Evolutionary conservation across 2,888 invertebrate species (phyloP), one percentile per base, ranked within the genome.

Genomic region (Pterostichus madidus): DNA sequence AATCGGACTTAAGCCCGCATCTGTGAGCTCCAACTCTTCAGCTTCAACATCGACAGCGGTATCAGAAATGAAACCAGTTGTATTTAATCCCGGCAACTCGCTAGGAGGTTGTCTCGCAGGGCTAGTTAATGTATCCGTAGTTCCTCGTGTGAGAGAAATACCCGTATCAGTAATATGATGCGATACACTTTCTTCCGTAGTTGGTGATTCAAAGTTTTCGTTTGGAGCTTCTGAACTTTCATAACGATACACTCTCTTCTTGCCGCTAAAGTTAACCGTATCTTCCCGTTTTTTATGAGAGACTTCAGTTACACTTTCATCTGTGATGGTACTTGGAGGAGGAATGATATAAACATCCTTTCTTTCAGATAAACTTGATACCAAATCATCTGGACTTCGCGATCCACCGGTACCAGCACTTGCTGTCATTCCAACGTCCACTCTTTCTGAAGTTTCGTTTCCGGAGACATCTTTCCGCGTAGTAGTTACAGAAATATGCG

Each of bases 91-190:
- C 24, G 88, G 88, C 24, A 89, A 85, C 31, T 87, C 86, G 64
- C 87, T 89, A 17, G 88, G 87, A n/a, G 88, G 87, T 80, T 89
- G 89, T 68, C 88, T 87, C 10, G 89, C 88, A 8, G 90, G 89
- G 85, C 91, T 91, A 2, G 91, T 91, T 68, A 89, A 86, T 3
- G 90, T 90, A 76, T 90, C 91, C 24, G 91, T 91, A 17, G 89
- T 90, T 13, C 91, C 91, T 84, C 91, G 87, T 0, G 92, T 92
- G 76, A 92, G 85, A 59, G 92, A 92, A 83, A 92, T 92, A 5
- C 92, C 92, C 7, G 92, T 92, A 86, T 92, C 92, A 8, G 91
- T 91, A 17, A 91, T 89, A 84, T 91, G 91, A 86, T 92, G 92
- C 0, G 92, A 92, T 44, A 88, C 87, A 86, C 92, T 92, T 56